A percentile compares a stretch with the other conserved stretches of the same genome.
These are phyloP conservation scores for Hybos culiciformis DNA, from an alignment of 2,888 invertebrate species.

Conservation along the genomic window DNA sequence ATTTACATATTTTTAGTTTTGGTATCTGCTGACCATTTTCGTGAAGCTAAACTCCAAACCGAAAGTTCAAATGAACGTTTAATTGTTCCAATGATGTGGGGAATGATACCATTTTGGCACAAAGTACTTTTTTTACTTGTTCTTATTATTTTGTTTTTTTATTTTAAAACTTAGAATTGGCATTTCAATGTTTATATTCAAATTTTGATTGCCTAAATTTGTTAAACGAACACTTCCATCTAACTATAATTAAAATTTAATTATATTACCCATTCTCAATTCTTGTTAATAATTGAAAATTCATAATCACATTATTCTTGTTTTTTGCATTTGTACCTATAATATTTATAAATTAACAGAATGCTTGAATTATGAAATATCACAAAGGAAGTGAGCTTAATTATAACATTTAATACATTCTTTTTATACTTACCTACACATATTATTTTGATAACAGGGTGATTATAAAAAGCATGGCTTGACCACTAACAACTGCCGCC, in stretches of 20 bases:
- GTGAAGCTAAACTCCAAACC: slow-evolving; percentile 25
- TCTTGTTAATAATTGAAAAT: no score
- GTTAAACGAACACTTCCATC: not conserved
- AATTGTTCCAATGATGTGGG: slow-evolving; percentile 75
- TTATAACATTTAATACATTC: no score
- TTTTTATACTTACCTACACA: no score
- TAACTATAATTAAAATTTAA: not conserved
- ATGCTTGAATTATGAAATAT: no score
- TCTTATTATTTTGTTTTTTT: no score
- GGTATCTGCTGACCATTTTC: slow-evolving; percentile 17
- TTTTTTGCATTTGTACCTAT: no score
- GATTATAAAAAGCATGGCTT: slow-evolving; percentile 49
- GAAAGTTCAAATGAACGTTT: slow-evolving; percentile 32
- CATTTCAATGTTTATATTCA: no score
- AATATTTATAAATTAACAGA: no score
- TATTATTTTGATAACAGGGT: slow-evolving; percentile 39
- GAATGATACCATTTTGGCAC: slow-evolving; percentile 70
- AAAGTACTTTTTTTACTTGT: slow-evolving; percentile 36
- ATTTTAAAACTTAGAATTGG: no score
- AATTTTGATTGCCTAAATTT: not conserved
- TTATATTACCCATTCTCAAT: no score
- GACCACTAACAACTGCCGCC: slow-evolving; percentile 64
- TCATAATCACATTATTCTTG: no score
- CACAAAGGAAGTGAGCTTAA: no score
- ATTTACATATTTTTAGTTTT: slow-evolving; percentile 36